phyloP scores from a whole-genome alignment of 2,888 invertebrate species.

The Acronicta alni region DNA sequence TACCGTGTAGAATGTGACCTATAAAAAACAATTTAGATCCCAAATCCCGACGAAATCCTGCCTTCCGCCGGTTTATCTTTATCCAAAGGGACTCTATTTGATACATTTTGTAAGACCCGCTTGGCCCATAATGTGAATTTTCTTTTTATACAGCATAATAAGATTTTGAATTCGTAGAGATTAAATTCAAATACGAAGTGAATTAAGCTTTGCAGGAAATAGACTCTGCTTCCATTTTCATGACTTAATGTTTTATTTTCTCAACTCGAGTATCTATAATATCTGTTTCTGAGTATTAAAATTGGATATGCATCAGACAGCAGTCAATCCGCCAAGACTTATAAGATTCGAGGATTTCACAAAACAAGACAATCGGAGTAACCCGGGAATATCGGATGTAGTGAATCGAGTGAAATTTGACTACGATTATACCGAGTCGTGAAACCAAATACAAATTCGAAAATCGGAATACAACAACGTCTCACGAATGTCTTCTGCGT shows the following conservation, averaged over 20 bases:
- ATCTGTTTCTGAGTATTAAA: conserved; percentile 11
- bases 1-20: conserved; percentile 48
- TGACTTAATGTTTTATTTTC: conserved; percentile 14
- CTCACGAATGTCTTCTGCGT: conserved; percentile 29
- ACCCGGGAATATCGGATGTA: conserved; percentile 36
- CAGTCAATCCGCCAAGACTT: conserved; percentile 18
- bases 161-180: conserved; percentile 47
- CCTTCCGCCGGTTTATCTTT: conserved; percentile 71
- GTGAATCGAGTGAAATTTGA: conserved; percentile 40
- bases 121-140: conserved; percentile 52
- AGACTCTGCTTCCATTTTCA: conserved; percentile 22
- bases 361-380: conserved; percentile 35
- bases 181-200: conserved; percentile 46
- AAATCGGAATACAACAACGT: conserved; percentile 38
- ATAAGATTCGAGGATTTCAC: conserved; percentile 22
- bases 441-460: conserved; percentile 39
- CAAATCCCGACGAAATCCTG: conserved; percentile 72
- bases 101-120: conserved; percentile 64
- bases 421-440: conserved; percentile 37
- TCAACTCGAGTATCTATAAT: conserved; percentile 6
- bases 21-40: conserved; percentile 72
- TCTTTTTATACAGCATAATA: conserved; percentile 52
- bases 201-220: conserved; percentile 22
- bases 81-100: conserved; percentile 73
- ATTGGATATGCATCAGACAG: conserved; percentile 18